These are phyloP conservation scores for Microtus montanus DNA, from an alignment of 2,113 vertebrate genomes.

Conservation along the genomic window DNA sequence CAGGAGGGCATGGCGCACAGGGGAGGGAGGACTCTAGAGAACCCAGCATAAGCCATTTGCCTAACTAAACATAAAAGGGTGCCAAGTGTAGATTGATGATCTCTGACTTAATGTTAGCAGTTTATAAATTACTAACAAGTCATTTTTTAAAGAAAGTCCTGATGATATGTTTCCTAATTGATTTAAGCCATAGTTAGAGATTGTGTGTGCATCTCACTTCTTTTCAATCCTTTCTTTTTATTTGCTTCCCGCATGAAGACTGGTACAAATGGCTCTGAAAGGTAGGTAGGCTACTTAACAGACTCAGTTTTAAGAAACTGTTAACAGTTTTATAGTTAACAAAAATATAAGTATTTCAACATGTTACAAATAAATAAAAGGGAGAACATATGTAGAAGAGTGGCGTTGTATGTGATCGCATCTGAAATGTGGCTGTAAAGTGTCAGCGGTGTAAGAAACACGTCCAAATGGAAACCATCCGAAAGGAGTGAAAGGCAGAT, in stretches of 20 bases:
- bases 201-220: slow-evolving; percentile 74
- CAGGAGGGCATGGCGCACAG: not conserved
- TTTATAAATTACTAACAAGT: slow-evolving; percentile 16
- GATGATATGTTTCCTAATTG: slow-evolving; percentile 64
- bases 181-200: slow-evolving; percentile 39
- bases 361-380: slow-evolving; percentile 35
- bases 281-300: slow-evolving; percentile 82
- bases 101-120: slow-evolving; percentile 11
- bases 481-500: not conserved
- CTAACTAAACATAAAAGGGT: not conserved
- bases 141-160: not conserved
- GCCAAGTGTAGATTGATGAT: not conserved
- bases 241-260: slow-evolving; percentile 87
- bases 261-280: slow-evolving; percentile 79
- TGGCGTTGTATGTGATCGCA: not conserved
- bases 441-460: slow-evolving; percentile 30
- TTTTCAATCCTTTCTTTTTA: slow-evolving; percentile 72
- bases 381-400: not conserved
- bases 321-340: slow-evolving; percentile 31
- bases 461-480: slow-evolving; percentile 37
- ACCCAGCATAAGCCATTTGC: not conserved
- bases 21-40: not conserved
- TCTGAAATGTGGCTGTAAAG: slow-evolving; percentile 43
- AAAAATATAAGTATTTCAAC: slow-evolving; percentile 50
- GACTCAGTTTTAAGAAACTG: slow-evolving; percentile 17